A percentile compares a stretch with the other conserved stretches of the same genome.
Evolutionary conservation across 2,797 vertebrate species (phyloP).

Genomic region (Pogonophryne albipinna): DNA sequence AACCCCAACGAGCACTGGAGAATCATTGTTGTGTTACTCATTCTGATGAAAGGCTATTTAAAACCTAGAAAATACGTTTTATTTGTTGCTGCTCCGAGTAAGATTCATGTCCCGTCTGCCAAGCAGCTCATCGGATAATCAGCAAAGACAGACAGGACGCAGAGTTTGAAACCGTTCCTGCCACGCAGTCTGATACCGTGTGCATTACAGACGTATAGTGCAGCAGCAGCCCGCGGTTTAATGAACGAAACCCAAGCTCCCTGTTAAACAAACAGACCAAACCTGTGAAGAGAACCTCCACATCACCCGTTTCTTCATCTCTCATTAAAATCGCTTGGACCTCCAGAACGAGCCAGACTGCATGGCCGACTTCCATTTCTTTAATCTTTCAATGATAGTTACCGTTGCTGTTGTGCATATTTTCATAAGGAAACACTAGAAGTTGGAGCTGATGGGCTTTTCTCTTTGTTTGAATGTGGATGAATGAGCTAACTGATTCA

Average conservation of each 20-base stretch:
- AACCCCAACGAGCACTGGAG: constrained; percentile 51
- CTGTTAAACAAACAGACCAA: constrained; percentile 76
- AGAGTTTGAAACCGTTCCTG: constrained; percentile 57
- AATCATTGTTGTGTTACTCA: constrained; percentile 49
- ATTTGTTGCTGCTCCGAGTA: constrained; percentile 28
- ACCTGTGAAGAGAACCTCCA: constrained; percentile 75
- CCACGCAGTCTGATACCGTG: constrained; percentile 67
- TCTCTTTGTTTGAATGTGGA: constrained; percentile 62
- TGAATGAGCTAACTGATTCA: constrained; percentile 72
- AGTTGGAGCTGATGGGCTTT: constrained; percentile 64
- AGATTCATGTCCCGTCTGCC: constrained; percentile 9
- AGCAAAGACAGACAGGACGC: constrained; percentile 38
- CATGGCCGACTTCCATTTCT: constrained; percentile 73
- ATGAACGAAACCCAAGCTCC: constrained; percentile 72
- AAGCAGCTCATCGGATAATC: constrained; percentile 38
- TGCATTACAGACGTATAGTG: constrained; percentile 64
- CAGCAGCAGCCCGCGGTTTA: constrained; percentile 67
- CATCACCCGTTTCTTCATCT: constrained; percentile 64
- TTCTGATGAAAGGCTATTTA: constrained; percentile 39
- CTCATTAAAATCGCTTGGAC: constrained; percentile 68
- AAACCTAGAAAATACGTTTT: constrained; percentile 7
- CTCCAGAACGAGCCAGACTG: constrained; percentile 45
- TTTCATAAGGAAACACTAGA: constrained; percentile 81
- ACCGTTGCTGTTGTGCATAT: constrained; percentile 73
- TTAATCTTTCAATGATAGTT: constrained; percentile 82